Conservation (phyloP, 2,797 vertebrate species). For the Urocyon cinereoargenteus region DNA sequence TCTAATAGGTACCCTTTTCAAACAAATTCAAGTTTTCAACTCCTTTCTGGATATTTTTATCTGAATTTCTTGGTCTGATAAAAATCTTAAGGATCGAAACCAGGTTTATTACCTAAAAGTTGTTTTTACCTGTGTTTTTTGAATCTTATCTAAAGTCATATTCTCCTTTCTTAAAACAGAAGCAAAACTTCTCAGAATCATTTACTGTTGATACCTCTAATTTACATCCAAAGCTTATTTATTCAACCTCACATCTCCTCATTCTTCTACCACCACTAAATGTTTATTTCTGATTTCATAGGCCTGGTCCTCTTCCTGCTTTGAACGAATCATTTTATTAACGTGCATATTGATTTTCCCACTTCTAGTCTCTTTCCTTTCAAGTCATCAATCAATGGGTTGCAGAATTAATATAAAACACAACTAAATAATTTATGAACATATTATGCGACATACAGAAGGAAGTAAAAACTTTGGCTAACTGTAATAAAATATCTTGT, state of each 20-base stretch:
- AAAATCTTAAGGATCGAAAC: slow-evolving; percentile 6
- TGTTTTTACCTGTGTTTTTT: background rate
- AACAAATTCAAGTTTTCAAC: background rate
- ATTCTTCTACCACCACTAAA: background rate
- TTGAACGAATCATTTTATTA: slow-evolving; percentile 42
- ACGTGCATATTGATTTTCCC: slow-evolving; percentile 57
- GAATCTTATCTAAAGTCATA: background rate
- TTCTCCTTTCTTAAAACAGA: background rate
- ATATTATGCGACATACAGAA: background rate
- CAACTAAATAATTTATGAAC: slow-evolving; percentile 48
- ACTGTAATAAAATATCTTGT: background rate
- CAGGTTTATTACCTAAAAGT: background rate
- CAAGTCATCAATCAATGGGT: background rate
- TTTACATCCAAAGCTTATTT: background rate
- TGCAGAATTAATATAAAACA: slow-evolving; percentile 46
- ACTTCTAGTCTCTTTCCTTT: slow-evolving; percentile 22
- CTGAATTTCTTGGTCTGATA: slow-evolving; percentile 29
- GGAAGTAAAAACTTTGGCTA: background rate
- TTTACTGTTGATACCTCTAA: background rate
- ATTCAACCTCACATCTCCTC: background rate
- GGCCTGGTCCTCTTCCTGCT: background rate
- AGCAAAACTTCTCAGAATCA: background rate
- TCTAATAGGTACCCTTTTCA: background rate
- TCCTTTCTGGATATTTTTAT: background rate
- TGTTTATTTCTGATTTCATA: background rate